phyloP scores from a whole-genome alignment of 2,888 invertebrate genomes.

The Meghimatium bilineatum region DNA sequence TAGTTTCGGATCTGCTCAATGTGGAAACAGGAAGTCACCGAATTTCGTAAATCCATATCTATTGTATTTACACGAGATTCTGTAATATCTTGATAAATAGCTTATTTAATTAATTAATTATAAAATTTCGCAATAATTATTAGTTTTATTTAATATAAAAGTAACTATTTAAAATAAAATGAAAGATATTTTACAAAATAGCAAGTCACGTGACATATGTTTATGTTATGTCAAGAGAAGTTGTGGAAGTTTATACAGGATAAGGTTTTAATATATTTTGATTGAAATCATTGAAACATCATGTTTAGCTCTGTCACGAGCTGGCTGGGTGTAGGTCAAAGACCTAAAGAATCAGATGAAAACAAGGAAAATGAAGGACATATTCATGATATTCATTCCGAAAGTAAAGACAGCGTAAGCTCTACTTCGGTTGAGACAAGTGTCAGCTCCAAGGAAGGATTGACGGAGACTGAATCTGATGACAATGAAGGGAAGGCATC shows the following conservation, averaged over 20 bases:
- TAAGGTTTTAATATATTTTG: neutral
- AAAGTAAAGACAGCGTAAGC: constrained; percentile 55
- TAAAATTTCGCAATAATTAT: neutral
- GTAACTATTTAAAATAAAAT: no score
- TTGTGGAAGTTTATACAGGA: constrained; percentile 1
- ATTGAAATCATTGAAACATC: constrained; percentile 18
- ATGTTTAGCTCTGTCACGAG: constrained; percentile 71
- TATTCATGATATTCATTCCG: constrained; percentile 45
- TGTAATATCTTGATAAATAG: neutral
- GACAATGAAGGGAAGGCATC: constrained; percentile 48
- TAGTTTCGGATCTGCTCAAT: no score
- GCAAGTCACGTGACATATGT: constrained; percentile 50
- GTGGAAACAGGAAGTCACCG: neutral
- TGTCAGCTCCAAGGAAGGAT: constrained; percentile 51
- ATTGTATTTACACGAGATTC: neutral
- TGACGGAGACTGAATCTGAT: constrained; percentile 53
- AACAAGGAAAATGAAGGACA: constrained; percentile 56
- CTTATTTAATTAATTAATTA: neutral
- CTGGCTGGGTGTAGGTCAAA: constrained; percentile 68
- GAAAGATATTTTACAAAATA: neutral
- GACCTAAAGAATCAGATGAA: constrained; percentile 60
- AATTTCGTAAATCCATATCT: neutral
- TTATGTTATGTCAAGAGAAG: constrained; percentile 47
- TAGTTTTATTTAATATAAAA: neutral
- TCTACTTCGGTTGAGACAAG: constrained; percentile 53